Evolutionary conservation across 2,797 vertebrate genomes (phyloP), one percentile per base, ranked within the genome.

Genomic region (Mus caroli): DNA sequence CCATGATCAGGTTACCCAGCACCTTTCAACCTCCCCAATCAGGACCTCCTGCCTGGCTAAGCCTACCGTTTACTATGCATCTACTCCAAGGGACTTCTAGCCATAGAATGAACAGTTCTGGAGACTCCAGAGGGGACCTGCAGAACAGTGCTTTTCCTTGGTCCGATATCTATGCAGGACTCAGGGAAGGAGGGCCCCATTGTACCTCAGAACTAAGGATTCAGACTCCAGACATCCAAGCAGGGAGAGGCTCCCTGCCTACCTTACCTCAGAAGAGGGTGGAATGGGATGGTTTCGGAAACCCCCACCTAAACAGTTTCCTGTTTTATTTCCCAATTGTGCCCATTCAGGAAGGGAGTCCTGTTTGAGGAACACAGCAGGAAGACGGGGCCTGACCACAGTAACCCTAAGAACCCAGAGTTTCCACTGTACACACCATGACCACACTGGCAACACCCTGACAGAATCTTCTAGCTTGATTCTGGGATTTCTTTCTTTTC

Each of bases 261-360:
- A 34, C 52, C 67, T 97, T 86, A 90, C 52, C 92, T 97, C 93
- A 94, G 80, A 60, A 93, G 96, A 93, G 34, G 76, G 69, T 19
- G 31, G 94, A 85, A 83, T 80, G 71, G 46, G 24, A 84, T 83
- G 67, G 90, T 75, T 94, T 95, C 6, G 52, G 94, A 96, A 98
- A 96, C 26, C 77, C 92, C 92, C 67, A 91, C 92, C 90, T 89
- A 93, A 60, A 50, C 86, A 78, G 64, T 95, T 97, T 97, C 97
- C 97, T 92, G 83, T 90, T 95, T 87, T n/a, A 77, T 92, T 96
- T 97, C 96, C 94, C 75, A 84, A 56, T 15, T 40, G 92, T 93
- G 90, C 62, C 79, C 86, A 67, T 84, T 96, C 92, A 77, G 97
- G 97, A 97, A 97, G 54, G 75, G 85, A 96, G 79, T 71, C 77